Conservation (phyloP, 92 coral and sea anemone species). For the Chrysogorgia sp. region DNA sequence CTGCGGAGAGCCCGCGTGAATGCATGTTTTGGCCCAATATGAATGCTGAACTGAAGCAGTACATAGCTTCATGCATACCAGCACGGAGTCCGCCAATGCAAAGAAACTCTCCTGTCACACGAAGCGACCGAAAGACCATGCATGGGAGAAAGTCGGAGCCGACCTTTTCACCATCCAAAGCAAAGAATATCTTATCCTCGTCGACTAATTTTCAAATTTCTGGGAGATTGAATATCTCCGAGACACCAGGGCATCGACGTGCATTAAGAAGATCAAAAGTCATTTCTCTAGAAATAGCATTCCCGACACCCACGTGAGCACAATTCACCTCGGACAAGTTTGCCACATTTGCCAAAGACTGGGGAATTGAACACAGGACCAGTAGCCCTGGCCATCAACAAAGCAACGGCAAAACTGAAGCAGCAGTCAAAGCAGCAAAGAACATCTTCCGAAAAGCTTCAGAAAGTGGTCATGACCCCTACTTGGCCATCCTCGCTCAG, state of each 20-base stretch:
- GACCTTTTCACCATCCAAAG: conserved; percentile 11
- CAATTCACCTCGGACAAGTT: conserved; percentile 8
- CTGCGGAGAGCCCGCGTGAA: conserved; percentile 44
- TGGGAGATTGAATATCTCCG: conserved; percentile 7
- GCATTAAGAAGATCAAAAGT: conserved; percentile 13
- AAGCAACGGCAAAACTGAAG: conserved; percentile 10
- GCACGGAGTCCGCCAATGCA: conserved; percentile 38
- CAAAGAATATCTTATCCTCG: conserved; percentile 19
- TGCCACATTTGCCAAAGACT: conserved; percentile 1
- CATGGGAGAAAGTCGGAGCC: conserved; percentile 21
- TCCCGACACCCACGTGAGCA: background rate
- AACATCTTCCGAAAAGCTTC: conserved; percentile 15
- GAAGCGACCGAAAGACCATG: conserved; percentile 46
- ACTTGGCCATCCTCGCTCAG: conserved; percentile 14
- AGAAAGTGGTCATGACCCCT: conserved; percentile 2
- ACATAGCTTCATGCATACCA: conserved; percentile 32
- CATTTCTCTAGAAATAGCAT: conserved; percentile 7
- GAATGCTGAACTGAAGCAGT: conserved; percentile 56
- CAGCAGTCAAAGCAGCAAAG: conserved; percentile 23
- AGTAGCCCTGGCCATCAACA: conserved; percentile 42
- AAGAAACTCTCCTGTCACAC: conserved; percentile 41
- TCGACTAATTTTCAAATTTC: conserved; percentile 12
- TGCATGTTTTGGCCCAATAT: conserved; percentile 51
- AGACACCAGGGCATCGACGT: background rate
- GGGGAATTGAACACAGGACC: conserved; percentile 16